Base-by-base conservation (phyloP, 2,797 vertebrate species). In the Ptychadena robeensis region DNA sequence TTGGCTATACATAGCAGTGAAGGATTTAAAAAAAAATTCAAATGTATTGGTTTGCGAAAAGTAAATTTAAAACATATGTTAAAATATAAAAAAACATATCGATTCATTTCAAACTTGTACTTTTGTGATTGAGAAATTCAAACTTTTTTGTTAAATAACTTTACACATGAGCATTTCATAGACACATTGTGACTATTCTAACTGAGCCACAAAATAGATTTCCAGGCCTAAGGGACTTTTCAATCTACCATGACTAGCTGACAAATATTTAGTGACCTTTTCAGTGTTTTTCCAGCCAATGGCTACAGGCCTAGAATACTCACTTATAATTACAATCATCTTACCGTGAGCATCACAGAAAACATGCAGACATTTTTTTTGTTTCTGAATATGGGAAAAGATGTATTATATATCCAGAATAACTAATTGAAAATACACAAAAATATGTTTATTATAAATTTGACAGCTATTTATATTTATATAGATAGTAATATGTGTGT, bases 221-320 rank as follows among this genome's bases (percentile, higher is more conserved):
- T 74, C 40, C 40, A 81, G 37, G 70, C 70, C 71, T 68, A 27
- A 59, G 71, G 79, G 40, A 38, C 3, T 67, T 25, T 81, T 74
- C 64, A 74, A 57, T 74, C 64, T 74, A 74, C 71, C 71, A 59
- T 67, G 71, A 68, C 63, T 68, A 57, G 63, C 32, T 67, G 71
- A 63, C 71, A 68, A 81, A 66, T 81, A 74, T 59, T 81, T 57
- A 81, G 59, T 73, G 80, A 74, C 71, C 71, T 81, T 81, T 81
- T 81, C 37, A 25, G 22, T 72, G 40, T 37, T 44, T 65, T 73
- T 74, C 63, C 80, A 74, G 37, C 70, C 61, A 63, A 30, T 73
- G 53, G 69, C 79, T 73, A 40, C 44, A 73, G 61, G 38, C 71
- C 18, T 32, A 35, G 40, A 81, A 73, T 28, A 32, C 38, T 81